Percentiles rank a stretch among this genome's conserved stretches.
phyloP scores from a whole-genome alignment of 2,797 vertebrate genomes.

The Zonotrichia albicollis region DNA sequence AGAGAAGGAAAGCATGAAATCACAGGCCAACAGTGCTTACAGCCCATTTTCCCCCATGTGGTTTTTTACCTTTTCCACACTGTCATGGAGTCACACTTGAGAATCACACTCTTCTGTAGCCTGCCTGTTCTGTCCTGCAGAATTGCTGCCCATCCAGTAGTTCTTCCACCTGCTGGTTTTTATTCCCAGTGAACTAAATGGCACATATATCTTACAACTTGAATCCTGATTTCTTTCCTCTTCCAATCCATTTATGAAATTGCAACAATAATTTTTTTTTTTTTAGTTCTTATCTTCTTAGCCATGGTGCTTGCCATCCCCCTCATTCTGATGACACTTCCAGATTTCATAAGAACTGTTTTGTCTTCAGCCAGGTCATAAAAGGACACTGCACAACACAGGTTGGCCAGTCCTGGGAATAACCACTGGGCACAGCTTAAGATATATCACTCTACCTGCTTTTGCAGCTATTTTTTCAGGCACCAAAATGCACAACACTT shows the following conservation, averaged over 20 bases:
- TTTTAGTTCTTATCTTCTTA: neutral
- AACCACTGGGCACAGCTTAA: neutral
- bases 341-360: neutral
- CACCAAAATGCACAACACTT: neutral
- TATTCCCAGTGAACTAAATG: neutral
- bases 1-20: neutral
- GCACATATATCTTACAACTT: neutral
- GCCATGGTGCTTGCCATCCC: neutral
- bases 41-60: neutral
- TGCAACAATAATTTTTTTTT: fast-evolving
- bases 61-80: neutral
- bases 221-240: neutral
- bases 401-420: neutral
- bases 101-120: neutral
- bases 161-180: neutral
- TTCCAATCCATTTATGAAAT: neutral
- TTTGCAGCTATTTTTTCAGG: neutral
- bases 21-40: neutral
- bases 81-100: neutral
- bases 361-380: neutral
- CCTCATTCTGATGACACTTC: neutral
- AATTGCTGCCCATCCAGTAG: neutral
- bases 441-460: neutral
- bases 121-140: fast-evolving
- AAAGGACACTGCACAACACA: neutral